Evolutionary conservation across 2,113 vertebrate species (phyloP).

Genomic region (Otus sunia): DNA sequence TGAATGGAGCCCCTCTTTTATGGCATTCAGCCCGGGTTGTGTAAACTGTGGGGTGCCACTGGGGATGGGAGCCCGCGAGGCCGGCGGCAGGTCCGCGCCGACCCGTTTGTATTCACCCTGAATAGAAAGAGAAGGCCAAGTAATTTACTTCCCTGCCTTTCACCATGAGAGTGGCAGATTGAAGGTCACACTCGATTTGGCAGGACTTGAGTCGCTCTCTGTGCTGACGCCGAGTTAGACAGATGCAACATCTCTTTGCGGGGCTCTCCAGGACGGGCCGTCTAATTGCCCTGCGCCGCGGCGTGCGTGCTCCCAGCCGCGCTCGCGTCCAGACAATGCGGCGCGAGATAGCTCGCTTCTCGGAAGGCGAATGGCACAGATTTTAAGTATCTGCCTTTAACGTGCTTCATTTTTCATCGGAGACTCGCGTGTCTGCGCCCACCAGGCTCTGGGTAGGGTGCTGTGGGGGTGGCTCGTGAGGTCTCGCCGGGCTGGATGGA

Average conservation of each 20-base stretch:
- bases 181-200: slow-evolving; percentile 77
- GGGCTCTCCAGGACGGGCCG: background rate
- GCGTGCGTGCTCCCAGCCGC: background rate
- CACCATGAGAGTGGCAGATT: slow-evolving; percentile 79
- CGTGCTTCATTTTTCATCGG: fast-evolving
- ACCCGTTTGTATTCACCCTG: slow-evolving; percentile 69
- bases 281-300: background rate
- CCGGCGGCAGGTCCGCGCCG: slow-evolving; percentile 73
- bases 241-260: slow-evolving; percentile 47
- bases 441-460: fast-evolving
- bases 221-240: slow-evolving; percentile 44
- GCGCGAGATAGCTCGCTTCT: fast-evolving
- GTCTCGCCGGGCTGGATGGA: background rate
- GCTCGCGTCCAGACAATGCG: background rate
- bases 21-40: slow-evolving; percentile 74
- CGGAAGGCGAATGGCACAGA: fast-evolving
- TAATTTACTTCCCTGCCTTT: slow-evolving; percentile 69
- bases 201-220: slow-evolving; percentile 56
- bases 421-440: fast-evolving
- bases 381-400: background rate
- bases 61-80: slow-evolving; percentile 71
- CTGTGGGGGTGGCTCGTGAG: background rate
- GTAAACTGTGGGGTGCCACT: slow-evolving; percentile 78
- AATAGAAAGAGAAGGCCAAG: slow-evolving; percentile 73
- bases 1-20: slow-evolving; percentile 79